These are phyloP conservation scores for Gymnopithys bicolor DNA, from an alignment of 2,797 vertebrate species.

Conservation along the genomic window DNA sequence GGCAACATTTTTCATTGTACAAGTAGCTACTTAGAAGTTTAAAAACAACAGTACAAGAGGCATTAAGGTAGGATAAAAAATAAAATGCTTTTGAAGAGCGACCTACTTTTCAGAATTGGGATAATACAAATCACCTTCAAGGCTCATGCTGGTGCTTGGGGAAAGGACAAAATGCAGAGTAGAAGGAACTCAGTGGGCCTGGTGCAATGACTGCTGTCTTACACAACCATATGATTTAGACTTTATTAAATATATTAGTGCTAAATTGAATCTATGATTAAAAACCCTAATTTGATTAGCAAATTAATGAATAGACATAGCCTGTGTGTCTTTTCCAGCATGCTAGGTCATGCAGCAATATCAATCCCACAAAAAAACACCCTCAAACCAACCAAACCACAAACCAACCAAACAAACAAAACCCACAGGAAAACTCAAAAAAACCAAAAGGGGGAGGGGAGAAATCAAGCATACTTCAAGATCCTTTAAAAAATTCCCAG, in stretches of 20 bases:
- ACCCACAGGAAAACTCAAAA: neutral
- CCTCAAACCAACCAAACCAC: neutral
- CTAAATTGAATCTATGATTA: neutral
- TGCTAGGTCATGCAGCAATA: neutral
- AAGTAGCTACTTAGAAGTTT: neutral
- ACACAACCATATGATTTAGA: neutral
- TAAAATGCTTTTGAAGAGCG: neutral
- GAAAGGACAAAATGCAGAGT: neutral
- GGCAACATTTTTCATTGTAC: neutral
- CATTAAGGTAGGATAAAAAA: neutral
- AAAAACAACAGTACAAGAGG: neutral
- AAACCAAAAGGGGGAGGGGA: neutral
- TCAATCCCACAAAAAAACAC: neutral
- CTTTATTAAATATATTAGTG: neutral
- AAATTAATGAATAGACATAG: neutral
- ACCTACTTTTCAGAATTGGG: neutral
- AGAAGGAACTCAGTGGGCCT: neutral
- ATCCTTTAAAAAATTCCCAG: neutral
- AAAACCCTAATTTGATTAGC: neutral
- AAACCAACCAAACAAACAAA: neutral
- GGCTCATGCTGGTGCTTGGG: neutral
- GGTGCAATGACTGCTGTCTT: neutral
- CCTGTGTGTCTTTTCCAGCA: neutral
- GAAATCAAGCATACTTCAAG: neutral
- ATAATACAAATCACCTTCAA: neutral